Percentiles rank a stretch among this genome's conserved stretches.
phyloP scores from a whole-genome alignment of 37 sponge, comb jelly and placozoan genomes.

The Chondrosia reniformis region DNA sequence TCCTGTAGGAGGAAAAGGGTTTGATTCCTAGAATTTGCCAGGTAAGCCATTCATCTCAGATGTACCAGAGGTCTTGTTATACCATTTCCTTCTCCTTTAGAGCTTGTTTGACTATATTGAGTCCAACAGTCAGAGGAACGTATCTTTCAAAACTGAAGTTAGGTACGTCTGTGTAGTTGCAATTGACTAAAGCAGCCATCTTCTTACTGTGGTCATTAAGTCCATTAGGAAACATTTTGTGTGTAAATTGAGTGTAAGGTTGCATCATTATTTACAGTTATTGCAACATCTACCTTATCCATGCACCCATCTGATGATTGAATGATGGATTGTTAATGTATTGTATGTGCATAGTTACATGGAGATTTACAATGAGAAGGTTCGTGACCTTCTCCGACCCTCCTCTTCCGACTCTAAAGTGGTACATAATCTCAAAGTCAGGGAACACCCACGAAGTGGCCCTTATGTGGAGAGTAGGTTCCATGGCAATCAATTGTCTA shows the following conservation, averaged over 20 bases:
- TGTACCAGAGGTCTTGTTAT: not conserved
- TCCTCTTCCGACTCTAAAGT: not conserved
- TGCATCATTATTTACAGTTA: too few species aligned
- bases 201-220: too few species aligned
- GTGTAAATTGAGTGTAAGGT: too few species aligned
- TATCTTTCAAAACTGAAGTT: conserved; percentile 80
- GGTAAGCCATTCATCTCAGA: conserved; percentile 29
- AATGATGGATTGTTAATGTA: too few species aligned
- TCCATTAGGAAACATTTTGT: too few species aligned
- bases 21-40: conserved; percentile 83
- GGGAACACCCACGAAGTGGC: conserved; percentile 87
- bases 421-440: conserved; percentile 57
- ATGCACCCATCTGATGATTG: too few species aligned
- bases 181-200: not conserved
- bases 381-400: conserved; percentile 55
- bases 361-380: conserved; percentile 93
- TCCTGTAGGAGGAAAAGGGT: conserved; percentile 34
- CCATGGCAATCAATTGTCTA: too few species aligned
- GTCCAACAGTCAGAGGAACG: conserved; percentile 11
- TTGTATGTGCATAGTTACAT: conserved; percentile 60
- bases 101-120: conserved; percentile 25
- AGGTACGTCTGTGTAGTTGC: too few species aligned
- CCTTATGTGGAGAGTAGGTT: conserved; percentile 89
- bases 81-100: not conserved
- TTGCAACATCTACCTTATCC: too few species aligned